Conservation (phyloP, 2,888 invertebrate species). For the Drosophila melanocephala region DNA sequence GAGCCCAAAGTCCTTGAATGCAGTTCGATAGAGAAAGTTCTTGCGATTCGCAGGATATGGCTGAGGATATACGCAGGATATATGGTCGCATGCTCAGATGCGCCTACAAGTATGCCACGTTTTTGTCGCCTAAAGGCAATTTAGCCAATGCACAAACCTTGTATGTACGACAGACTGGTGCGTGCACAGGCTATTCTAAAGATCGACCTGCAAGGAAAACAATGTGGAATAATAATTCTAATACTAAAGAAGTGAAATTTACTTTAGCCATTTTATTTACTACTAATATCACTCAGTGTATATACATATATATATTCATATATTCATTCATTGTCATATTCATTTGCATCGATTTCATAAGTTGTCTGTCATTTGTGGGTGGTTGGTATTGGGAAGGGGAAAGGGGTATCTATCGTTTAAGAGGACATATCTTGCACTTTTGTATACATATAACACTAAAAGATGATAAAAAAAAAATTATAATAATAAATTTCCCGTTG, state of each 20-base stretch:
- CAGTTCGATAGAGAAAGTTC: neutral
- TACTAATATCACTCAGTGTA: slow-evolving; percentile 82
- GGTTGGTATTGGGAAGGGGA: slow-evolving; percentile 19
- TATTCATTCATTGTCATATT: slow-evolving; percentile 59
- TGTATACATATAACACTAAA: slow-evolving; percentile 69
- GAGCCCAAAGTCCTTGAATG: neutral
- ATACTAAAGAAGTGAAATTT: slow-evolving; percentile 22
- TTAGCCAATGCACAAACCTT: neutral
- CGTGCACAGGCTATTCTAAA: neutral
- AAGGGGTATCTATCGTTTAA: slow-evolving; percentile 4
- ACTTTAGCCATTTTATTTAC: slow-evolving; percentile 79
- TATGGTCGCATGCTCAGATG: neutral
- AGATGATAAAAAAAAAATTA: slow-evolving; percentile 70
- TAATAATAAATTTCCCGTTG: slow-evolving; percentile 58
- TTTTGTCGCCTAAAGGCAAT: neutral
- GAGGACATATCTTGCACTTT: slow-evolving; percentile 33
- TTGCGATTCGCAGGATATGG: neutral
- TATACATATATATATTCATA: slow-evolving; percentile 72
- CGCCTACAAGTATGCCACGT: neutral
- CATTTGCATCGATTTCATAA: slow-evolving; percentile 38
- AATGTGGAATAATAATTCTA: neutral
- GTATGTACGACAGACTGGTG: neutral
- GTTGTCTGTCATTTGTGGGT: slow-evolving; percentile 36
- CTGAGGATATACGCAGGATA: neutral
- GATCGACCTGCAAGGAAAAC: neutral